Evolutionary conservation across 2,888 invertebrate species (phyloP), one percentile per base, ranked within the genome.

Genomic region (Ormyrus nitidulus): DNA sequence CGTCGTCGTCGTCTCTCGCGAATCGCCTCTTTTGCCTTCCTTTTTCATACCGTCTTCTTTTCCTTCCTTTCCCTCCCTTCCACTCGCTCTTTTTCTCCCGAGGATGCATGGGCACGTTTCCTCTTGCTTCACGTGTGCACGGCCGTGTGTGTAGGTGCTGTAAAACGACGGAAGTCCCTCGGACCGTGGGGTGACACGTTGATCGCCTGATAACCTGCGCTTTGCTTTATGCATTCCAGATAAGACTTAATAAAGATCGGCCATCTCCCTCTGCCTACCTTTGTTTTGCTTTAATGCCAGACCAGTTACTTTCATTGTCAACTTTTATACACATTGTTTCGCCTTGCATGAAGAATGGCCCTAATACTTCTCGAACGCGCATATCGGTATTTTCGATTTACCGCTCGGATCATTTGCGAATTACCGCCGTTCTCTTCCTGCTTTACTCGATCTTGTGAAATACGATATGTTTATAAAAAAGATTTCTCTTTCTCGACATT

Each of bases 171-270:
- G 77, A 71, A 71, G 77, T 71, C 77, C 11, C 19, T 13, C 2
- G 11, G 54, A 58, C 56, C 62, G 8, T 6, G 51, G 51, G 70
- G 44, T 65, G 77, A 77, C 77, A 65, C 65, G 65, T 71, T 71
- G 77, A 77, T 77, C 71, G 71, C 61, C 58, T 65, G 77, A 71
- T 77, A 71, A 65, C 65, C 70, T 56, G 61, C 58, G 70, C 70
- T 54, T 59, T 65, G 71, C 64, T 77, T 58, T 65, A 64, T 65
- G 77, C 77, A 11, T 71, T 46, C n/a, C 64, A 64, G 77, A 77
- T 77, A 77, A 70, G 64, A 44, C 62, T 51, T 70, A 70, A 69
- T 77, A 70, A 77, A 70, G 70, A 77, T 77, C 70, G 62, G 19
- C 58, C 58, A n/a, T 7, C 54, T 49, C 34, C 10, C n/a, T 13